phyloP scores from a whole-genome alignment of 1,140 invertebrate species.

The Phocides pigmalion region DNA sequence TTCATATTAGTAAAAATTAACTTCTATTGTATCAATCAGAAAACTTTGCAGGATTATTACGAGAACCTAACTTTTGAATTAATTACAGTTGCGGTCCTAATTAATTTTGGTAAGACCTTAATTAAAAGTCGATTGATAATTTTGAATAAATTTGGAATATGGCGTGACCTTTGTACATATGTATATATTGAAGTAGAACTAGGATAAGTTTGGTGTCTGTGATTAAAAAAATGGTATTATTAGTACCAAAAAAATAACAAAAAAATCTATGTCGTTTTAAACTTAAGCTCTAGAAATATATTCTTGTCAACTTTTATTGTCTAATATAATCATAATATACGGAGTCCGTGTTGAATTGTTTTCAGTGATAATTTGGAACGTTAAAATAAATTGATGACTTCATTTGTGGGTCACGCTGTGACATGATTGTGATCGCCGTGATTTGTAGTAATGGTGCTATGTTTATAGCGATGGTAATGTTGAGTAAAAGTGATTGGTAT shows the following conservation, averaged over 20 bases:
- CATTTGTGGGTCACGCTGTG: background rate
- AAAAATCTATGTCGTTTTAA: background rate
- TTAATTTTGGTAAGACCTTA: too few species aligned
- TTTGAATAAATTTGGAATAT: background rate
- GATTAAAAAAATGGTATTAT: constrained; percentile 15
- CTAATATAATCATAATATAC: background rate
- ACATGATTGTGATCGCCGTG: background rate
- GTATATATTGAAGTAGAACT: background rate
- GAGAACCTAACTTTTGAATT: background rate
- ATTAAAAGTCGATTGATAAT: background rate
- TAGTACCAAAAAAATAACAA: constrained; percentile 10
- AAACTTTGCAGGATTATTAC: background rate
- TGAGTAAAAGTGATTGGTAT: background rate
- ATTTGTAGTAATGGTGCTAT: background rate
- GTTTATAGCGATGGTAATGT: background rate
- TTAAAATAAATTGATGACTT: background rate
- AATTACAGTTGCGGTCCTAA: background rate
- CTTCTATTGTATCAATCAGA: background rate
- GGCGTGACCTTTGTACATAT: constrained; percentile 6
- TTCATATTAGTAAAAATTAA: too few species aligned
- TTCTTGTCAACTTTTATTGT: constrained; percentile 11
- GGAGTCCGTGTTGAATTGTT: background rate
- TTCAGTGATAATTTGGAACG: background rate
- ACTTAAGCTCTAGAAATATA: constrained; percentile 1
- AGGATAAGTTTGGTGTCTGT: constrained; percentile 4